A percentile compares a stretch with the other conserved stretches of the same genome.
Evolutionary conservation across 2,113 vertebrate genomes (phyloP).

Genomic region (Porphyrio hochstetteri): DNA sequence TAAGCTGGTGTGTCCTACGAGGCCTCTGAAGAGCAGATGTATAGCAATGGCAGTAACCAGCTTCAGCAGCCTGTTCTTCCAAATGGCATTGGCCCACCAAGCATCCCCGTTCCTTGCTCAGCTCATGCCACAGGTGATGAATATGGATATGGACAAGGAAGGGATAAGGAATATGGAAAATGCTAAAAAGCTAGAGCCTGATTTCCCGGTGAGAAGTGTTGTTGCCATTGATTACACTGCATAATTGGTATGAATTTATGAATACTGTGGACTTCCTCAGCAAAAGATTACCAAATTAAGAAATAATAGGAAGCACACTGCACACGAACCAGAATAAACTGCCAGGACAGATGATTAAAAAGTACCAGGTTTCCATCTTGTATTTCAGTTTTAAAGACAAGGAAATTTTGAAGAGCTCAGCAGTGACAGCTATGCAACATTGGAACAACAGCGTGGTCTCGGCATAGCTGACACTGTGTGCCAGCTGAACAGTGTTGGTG

Average conservation of each 20-base stretch:
- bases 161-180: neutral
- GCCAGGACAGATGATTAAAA: neutral
- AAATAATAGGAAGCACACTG: neutral
- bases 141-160: neutral
- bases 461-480: neutral
- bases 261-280: neutral
- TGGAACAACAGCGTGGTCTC: slow-evolving; percentile 19
- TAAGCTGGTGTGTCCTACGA: neutral
- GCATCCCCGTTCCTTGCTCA: neutral
- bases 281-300: neutral
- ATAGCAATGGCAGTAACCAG: neutral
- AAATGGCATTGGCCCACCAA: neutral
- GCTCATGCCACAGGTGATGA: accelerated
- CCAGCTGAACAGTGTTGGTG: neutral
- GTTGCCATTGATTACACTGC: neutral
- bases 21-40: neutral
- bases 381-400: neutral
- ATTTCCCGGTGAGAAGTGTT: neutral
- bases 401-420: neutral
- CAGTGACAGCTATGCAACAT: neutral
- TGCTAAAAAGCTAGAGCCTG: neutral
- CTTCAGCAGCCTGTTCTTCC: neutral
- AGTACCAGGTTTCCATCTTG: neutral
- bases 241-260: neutral
- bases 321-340: neutral